phyloP scores from a whole-genome alignment of 2,113 vertebrate genomes.

The Phoxinus phoxinus region DNA sequence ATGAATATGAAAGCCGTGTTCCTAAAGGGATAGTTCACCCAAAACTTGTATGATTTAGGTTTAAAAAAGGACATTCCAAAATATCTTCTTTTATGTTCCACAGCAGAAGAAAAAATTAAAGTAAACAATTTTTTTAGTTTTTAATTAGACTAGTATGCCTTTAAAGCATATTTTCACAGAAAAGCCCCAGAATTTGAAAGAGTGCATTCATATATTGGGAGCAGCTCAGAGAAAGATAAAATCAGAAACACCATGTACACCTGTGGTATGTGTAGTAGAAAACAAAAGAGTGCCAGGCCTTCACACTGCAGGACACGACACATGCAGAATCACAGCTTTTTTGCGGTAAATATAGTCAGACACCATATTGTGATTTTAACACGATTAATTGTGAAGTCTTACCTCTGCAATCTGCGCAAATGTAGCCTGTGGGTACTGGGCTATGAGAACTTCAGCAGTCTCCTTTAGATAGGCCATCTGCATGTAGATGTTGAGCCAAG shows the following conservation, averaged over 20 bases:
- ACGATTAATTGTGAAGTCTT: slow-evolving; percentile 19
- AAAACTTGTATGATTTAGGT: background rate
- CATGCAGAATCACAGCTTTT: background rate
- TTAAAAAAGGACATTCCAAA: too few species aligned
- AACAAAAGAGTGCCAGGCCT: background rate
- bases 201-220: background rate
- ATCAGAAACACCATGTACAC: background rate
- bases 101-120: too few species aligned
- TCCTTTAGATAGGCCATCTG: slow-evolving; percentile 91
- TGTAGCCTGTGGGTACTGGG: slow-evolving; percentile 88
- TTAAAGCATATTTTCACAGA: background rate
- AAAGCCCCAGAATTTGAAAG: background rate
- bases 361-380: slow-evolving; percentile 4
- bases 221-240: background rate
- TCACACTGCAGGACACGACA: background rate
- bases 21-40: background rate
- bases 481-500: slow-evolving; percentile 98
- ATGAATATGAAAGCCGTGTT: background rate
- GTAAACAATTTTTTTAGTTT: too few species aligned
- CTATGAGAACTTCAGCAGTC: slow-evolving; percentile 81
- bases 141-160: too few species aligned
- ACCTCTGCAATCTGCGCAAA: slow-evolving; percentile 95
- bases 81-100: too few species aligned
- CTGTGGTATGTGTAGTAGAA: background rate
- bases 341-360: background rate